Conservation (phyloP, 92 coral and sea anemone genomes). For the Porites lobata region DNA sequence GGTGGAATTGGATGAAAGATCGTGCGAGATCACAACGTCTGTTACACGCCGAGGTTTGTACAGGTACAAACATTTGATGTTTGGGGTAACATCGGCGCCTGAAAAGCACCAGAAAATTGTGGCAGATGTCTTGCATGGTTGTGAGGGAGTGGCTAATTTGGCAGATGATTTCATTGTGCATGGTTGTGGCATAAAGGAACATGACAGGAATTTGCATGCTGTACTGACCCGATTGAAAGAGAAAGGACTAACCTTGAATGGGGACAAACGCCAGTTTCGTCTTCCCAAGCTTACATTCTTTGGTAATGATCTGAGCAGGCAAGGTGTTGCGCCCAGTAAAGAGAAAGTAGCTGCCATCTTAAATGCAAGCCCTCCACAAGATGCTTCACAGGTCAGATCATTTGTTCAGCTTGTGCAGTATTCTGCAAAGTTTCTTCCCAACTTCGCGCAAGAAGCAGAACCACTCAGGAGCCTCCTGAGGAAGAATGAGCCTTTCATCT, state of each 20-base stretch:
- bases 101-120: conserved; percentile 56
- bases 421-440: conserved; percentile 60
- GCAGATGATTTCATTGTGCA: conserved; percentile 57
- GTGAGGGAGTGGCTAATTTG: conserved; percentile 58
- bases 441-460: conserved; percentile 58
- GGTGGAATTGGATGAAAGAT: conserved; percentile 43
- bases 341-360: conserved; percentile 62
- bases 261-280: conserved; percentile 64
- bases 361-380: conserved; percentile 42
- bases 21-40: conserved; percentile 54
- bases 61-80: conserved; percentile 53
- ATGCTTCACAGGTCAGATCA: conserved; percentile 62
- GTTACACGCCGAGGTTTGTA: conserved; percentile 58
- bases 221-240: background rate
- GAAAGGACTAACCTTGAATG: conserved; percentile 55
- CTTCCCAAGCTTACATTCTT: conserved; percentile 63
- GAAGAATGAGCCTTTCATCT: conserved; percentile 58
- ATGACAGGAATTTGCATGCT: conserved; percentile 38
- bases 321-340: conserved; percentile 64
- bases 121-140: conserved; percentile 40
- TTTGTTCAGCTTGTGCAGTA: conserved; percentile 59
- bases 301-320: conserved; percentile 57
- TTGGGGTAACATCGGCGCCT: conserved; percentile 56
- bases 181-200: conserved; percentile 46
- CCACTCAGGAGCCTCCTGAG: conserved; percentile 58